Percentiles rank a stretch among this genome's conserved stretches.
Conservation (phyloP, 2,113 vertebrate genomes). For the Poeciliopsis prolifica region DNA sequence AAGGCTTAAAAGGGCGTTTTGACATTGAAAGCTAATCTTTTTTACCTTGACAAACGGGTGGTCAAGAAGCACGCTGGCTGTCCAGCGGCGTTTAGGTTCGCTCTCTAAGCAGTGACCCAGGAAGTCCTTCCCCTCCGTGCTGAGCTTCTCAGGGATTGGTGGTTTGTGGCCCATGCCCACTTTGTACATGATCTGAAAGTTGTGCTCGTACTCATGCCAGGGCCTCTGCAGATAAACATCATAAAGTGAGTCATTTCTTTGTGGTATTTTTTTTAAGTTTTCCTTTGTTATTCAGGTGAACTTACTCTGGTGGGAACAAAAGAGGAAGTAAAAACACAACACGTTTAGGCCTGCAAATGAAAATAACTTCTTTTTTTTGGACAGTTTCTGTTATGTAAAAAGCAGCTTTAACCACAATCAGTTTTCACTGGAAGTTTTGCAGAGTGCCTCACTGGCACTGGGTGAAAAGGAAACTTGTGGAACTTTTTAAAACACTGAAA, state of each 20-base stretch:
- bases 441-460: neutral
- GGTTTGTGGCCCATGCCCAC: constrained; percentile 99
- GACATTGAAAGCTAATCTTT: neutral
- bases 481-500: neutral
- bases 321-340: neutral
- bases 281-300: neutral
- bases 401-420: neutral
- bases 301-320: neutral
- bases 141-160: constrained; percentile 93
- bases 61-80: constrained; percentile 95
- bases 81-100: constrained; percentile 94
- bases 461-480: neutral
- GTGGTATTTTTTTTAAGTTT: neutral
- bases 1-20: neutral
- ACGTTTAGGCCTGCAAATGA: neutral
- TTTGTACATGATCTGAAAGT: constrained; percentile 99
- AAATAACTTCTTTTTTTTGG: neutral
- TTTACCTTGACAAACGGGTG: constrained; percentile 98
- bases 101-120: constrained; percentile 96
- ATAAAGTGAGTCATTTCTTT: neutral
- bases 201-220: constrained; percentile 99
- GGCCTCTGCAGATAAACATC: constrained; percentile 83
- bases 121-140: constrained; percentile 97
- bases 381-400: neutral
- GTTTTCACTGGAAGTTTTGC: neutral